Evolutionary conservation across 2,888 invertebrate genomes (phyloP).

Genomic region (Nephrotoma guestfalica): DNA sequence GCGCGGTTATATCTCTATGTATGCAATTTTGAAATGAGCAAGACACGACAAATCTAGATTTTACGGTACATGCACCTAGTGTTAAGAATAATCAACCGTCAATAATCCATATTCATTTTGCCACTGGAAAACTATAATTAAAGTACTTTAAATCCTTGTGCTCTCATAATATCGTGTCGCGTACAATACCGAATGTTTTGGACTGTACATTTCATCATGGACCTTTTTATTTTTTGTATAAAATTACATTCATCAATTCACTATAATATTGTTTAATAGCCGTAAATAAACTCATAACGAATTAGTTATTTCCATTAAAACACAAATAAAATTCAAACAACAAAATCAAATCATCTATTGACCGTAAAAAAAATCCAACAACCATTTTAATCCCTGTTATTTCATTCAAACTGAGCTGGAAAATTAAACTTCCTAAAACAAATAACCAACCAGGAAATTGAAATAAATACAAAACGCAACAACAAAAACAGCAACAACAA

Average conservation of each 20-base stretch:
- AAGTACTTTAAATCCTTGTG: too few species aligned
- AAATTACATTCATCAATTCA: not conserved
- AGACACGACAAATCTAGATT: too few species aligned
- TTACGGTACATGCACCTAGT: too few species aligned
- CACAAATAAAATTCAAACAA: not conserved
- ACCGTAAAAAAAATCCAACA: not conserved
- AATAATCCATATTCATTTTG: too few species aligned
- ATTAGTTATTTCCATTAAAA: not conserved
- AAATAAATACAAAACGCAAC: not conserved
- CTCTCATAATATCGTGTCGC: too few species aligned
- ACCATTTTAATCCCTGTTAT: not conserved
- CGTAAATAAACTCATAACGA: not conserved
- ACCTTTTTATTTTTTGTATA: not conserved
- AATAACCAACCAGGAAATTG: not conserved
- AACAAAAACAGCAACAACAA: not conserved
- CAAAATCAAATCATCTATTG: not conserved
- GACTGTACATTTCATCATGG: too few species aligned
- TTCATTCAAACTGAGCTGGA: not conserved
- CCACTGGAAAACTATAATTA: too few species aligned
- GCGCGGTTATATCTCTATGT: too few species aligned
- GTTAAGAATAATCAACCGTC: too few species aligned
- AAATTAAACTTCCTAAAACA: not conserved
- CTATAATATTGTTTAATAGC: not conserved
- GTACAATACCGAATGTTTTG: too few species aligned
- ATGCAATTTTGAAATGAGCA: too few species aligned